Evolutionary conservation across 2,797 vertebrate species (phyloP).

Genomic region (Crax fasciolata): DNA sequence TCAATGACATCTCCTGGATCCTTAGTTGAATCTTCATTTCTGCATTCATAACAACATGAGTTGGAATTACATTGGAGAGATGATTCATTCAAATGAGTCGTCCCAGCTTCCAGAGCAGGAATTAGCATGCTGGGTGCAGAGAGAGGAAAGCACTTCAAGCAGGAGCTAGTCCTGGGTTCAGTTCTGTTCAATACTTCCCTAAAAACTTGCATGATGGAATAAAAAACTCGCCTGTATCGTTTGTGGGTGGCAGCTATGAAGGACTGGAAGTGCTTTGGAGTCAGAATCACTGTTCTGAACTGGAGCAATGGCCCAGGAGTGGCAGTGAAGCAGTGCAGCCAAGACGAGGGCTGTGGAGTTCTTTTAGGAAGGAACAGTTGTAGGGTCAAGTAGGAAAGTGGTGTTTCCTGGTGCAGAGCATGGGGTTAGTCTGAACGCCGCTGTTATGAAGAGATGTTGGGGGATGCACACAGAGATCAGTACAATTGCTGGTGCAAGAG

Average conservation of each 20-base stretch:
- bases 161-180: not conserved
- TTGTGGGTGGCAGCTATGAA: not conserved
- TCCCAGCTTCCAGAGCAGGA: not conserved
- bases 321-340: not conserved
- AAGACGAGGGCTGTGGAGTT: not conserved
- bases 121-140: not conserved
- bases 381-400: not conserved
- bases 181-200: not conserved
- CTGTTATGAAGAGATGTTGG: rapidly evolving
- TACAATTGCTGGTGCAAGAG: not conserved
- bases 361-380: not conserved
- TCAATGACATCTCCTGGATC: not conserved
- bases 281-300: not conserved
- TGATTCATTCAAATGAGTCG: not conserved
- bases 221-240: rapidly evolving
- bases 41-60: not conserved
- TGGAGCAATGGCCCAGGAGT: not conserved
- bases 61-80: not conserved
- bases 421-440: not conserved
- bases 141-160: not conserved
- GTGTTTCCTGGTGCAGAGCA: not conserved
- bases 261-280: not conserved
- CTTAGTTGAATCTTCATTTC: not conserved
- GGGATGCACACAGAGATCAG: not conserved
- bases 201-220: not conserved